Percentiles rank a stretch among this genome's conserved stretches.
Conservation (phyloP, 2,888 invertebrate species). For the Dasysyrphus albostriatus region DNA sequence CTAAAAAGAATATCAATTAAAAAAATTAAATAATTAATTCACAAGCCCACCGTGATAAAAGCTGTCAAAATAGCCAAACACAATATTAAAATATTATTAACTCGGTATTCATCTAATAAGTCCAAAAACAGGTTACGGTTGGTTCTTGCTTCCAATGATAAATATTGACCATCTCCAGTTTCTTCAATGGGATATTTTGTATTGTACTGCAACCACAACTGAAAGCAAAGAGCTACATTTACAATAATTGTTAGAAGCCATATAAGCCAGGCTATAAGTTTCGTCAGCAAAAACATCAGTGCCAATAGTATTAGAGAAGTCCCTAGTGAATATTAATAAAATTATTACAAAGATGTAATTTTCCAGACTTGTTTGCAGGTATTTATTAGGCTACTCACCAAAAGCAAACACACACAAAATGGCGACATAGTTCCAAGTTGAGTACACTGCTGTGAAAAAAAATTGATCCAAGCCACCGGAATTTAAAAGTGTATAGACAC, state of each 20-base stretch:
- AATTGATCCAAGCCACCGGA: slow-evolving; percentile 4
- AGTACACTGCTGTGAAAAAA: background rate
- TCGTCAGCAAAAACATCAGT: background rate
- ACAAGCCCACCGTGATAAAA: background rate
- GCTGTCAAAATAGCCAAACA: background rate
- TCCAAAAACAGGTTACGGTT: background rate
- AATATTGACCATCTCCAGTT: too few relatives aligned
- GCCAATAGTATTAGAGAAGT: background rate
- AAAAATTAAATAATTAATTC: too few relatives aligned
- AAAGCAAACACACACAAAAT: slow-evolving; percentile 12
- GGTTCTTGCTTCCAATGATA: fast-evolving
- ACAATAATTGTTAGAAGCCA: background rate
- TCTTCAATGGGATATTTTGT: background rate
- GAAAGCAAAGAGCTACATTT: background rate
- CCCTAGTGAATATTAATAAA: too few relatives aligned
- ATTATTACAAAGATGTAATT: too few relatives aligned
- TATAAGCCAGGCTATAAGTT: background rate
- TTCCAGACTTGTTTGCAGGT: too few relatives aligned
- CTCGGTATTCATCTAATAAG: background rate
- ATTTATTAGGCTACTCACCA: background rate
- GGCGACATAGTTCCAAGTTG: background rate
- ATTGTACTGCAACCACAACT: background rate
- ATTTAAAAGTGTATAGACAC: background rate
- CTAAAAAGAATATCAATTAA: background rate
- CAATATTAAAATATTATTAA: background rate